Evolutionary conservation across 2,113 vertebrate genomes (phyloP).

Genomic region (Ammospiza nelsoni): DNA sequence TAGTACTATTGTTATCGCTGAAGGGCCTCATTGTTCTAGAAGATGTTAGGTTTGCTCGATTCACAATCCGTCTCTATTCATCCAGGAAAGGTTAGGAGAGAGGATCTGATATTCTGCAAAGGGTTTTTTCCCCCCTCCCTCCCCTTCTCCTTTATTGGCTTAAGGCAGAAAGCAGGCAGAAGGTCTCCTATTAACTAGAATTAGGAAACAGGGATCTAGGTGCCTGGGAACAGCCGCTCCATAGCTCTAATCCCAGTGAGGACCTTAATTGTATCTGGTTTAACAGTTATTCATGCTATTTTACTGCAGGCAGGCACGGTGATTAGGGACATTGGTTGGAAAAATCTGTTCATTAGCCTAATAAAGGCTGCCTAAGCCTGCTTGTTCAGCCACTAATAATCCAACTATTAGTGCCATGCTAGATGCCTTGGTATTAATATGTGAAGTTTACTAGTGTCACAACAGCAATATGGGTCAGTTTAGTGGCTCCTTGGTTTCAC

Average conservation of each 20-base stretch:
- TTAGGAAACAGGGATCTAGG: slow-evolving; percentile 65
- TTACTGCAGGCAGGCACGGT: slow-evolving; percentile 58
- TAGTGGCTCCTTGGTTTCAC: background rate
- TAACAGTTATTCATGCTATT: slow-evolving; percentile 62
- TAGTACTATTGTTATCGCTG: slow-evolving; percentile 59
- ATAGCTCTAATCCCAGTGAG: slow-evolving; percentile 70
- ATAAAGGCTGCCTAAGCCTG: slow-evolving; percentile 76
- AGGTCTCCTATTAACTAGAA: slow-evolving; percentile 71
- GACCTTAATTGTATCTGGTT: slow-evolving; percentile 72
- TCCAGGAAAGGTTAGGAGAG: slow-evolving; percentile 55
- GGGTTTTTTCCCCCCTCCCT: background rate
- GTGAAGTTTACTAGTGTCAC: slow-evolving; percentile 40
- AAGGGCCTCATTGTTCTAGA: slow-evolving; percentile 64
- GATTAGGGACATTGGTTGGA: slow-evolving; percentile 66
- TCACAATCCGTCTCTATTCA: slow-evolving; percentile 63
- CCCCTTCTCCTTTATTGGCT: slow-evolving; percentile 56
- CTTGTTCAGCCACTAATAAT: slow-evolving; percentile 75
- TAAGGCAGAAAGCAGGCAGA: slow-evolving; percentile 70
- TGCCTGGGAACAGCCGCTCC: slow-evolving; percentile 60
- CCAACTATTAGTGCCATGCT: slow-evolving; percentile 65
- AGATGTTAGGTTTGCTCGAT: slow-evolving; percentile 67
- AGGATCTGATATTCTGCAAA: slow-evolving; percentile 68
- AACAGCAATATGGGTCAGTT: slow-evolving; percentile 50
- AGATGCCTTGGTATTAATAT: slow-evolving; percentile 65
- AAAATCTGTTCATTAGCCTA: slow-evolving; percentile 78